phyloP scores from a whole-genome alignment of 2,113 vertebrate genomes.

The Cephalopterus ornatus region DNA sequence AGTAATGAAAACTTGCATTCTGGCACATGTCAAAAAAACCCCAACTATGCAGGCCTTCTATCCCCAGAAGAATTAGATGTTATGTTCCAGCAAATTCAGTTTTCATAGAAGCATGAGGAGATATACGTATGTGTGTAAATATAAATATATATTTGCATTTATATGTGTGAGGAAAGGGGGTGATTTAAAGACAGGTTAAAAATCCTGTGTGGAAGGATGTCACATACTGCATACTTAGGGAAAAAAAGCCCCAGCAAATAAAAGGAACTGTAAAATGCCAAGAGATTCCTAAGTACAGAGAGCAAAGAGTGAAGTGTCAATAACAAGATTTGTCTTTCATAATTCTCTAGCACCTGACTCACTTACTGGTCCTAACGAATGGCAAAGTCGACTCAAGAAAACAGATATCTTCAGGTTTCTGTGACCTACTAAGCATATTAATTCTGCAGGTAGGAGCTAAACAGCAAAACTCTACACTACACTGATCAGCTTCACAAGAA shows the following conservation, averaged over 20 bases:
- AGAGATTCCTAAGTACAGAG: neutral
- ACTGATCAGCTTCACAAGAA: neutral
- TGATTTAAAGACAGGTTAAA: neutral
- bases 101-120: neutral
- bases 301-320: neutral
- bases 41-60: neutral
- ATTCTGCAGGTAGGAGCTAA: neutral
- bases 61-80: neutral
- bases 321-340: neutral
- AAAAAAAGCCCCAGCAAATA: neutral
- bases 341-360: neutral
- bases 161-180: neutral
- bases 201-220: neutral
- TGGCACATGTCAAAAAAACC: neutral
- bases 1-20: neutral
- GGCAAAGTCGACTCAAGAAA: neutral
- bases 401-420: neutral
- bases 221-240: neutral
- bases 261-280: neutral
- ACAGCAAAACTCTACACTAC: neutral
- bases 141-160: neutral
- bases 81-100: neutral
- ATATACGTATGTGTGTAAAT: neutral
- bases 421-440: neutral
- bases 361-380: neutral